phyloP scores from a whole-genome alignment of 2,797 vertebrate species.

The Champsocephalus gunnari region DNA sequence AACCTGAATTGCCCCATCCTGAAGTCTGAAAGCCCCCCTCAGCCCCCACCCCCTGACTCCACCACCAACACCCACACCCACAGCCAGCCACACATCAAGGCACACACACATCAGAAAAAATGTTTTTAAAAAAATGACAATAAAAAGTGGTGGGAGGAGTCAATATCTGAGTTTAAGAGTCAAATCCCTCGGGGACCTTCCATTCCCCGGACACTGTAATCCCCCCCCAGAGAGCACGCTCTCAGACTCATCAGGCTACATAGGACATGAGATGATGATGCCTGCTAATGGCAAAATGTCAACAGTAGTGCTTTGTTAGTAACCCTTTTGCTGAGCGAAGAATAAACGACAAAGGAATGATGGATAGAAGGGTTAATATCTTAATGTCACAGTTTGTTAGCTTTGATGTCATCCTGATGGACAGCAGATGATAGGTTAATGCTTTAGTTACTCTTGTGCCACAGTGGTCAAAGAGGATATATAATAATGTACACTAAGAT shows the following conservation, averaged over 20 bases:
- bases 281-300: conserved; percentile 60
- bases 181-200: conserved; percentile 70
- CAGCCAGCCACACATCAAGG: conserved; percentile 12
- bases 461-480: not conserved
- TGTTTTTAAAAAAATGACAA: conserved; percentile 46
- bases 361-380: conserved; percentile 38
- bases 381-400: conserved; percentile 33
- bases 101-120: conserved; percentile 31
- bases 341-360: conserved; percentile 33
- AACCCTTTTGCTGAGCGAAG: conserved; percentile 26
- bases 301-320: conserved; percentile 48
- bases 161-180: conserved; percentile 65
- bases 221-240: conserved; percentile 51
- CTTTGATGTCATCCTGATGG: conserved; percentile 34
- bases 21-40: conserved; percentile 53
- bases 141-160: conserved; percentile 70
- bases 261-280: conserved; percentile 56
- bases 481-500: conserved; percentile 4
- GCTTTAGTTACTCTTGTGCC: conserved; percentile 15
- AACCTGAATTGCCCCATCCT: conserved; percentile 72
- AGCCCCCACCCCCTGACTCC: conserved; percentile 58
- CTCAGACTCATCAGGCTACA: conserved; percentile 44
- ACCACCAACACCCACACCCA: conserved; percentile 34
- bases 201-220: conserved; percentile 68
- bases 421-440: conserved; percentile 41